Base-by-base conservation (phyloP, 2,888 invertebrate species). In the Rugalucina vietnamica region DNA sequence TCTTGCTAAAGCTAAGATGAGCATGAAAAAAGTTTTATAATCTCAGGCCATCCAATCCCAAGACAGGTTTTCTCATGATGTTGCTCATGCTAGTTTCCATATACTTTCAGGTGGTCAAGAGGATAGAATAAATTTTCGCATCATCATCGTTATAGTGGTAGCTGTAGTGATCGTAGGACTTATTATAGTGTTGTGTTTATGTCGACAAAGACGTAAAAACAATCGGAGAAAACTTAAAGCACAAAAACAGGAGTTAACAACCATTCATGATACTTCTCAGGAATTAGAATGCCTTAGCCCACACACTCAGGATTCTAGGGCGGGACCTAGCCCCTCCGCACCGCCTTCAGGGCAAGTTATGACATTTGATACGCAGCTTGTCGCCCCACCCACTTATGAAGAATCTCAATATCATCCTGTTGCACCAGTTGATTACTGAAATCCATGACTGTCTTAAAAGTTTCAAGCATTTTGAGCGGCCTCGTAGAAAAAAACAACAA, bases 341-440 rank as follows among this genome's bases (percentile, higher is more conserved):
- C 39, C 71, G 4, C 24, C 49, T 5, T 34, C 34, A n/a, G 69
- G 50, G 54, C 24, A 73, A 21, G 76, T 85, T 3, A 77, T 82
- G 73, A 34, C 80, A 37, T 74, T 80, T 60, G 82, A 85, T 73
- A 74, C 79, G 0, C 85, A 85, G 74, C 73, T 77, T 43, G 77
- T 85, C 27, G 85, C 85, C 57, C 85, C 85, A 57, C 85, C 85
- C 70, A 82, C 82, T 5, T 85, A 85, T 54, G 85, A 82, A 60
- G 85, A 82, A 75, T 73, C 85, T 32, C 69, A 37, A n/a, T 71
- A 54, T 60, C 77, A 85, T 36, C 82, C 79, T 14, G 60, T 85
- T 8, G 74, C 81, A 12, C 84, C 84, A 50, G 39, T 76, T 36
- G 76, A 75, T 27, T 83, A 79, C 27, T 83, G 43, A 83, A 34